These are phyloP conservation scores for Pristionchus maxplancki DNA, from an alignment of 2,888 invertebrate genomes.

Conservation along the genomic window DNA sequence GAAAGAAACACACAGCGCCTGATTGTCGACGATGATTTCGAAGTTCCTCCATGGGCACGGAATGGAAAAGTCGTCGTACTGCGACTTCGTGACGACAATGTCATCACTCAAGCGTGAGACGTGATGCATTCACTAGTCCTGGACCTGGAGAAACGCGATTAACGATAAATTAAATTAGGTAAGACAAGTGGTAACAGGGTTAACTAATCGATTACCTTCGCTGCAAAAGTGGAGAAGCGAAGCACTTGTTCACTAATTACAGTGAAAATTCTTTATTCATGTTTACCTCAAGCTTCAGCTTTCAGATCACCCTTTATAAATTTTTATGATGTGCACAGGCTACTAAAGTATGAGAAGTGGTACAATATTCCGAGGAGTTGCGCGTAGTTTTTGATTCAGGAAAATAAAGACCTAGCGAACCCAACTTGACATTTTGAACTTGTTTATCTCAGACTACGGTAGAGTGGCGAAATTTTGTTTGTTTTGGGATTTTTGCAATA, in stretches of 20 bases:
- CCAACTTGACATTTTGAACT: too few relatives aligned
- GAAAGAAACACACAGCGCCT: not conserved
- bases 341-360: not conserved
- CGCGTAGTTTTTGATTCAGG: too few relatives aligned
- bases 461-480: not conserved
- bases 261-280: not conserved
- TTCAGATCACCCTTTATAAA: not conserved
- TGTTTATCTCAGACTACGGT: too few relatives aligned
- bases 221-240: not conserved
- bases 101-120: constrained; percentile 56
- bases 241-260: not conserved
- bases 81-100: constrained; percentile 63
- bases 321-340: not conserved
- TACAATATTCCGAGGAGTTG: not conserved
- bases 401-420: too few relatives aligned
- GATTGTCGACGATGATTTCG: constrained; percentile 62
- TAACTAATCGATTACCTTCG: not conserved
- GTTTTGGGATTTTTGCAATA: not conserved
- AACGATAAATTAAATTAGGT: not conserved
- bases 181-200: not conserved
- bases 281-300: not conserved
- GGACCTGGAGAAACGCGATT: not conserved
- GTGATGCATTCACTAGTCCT: constrained; percentile 48
- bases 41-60: constrained; percentile 64
- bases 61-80: constrained; percentile 69